These are phyloP conservation scores for Coelopa pilipes DNA, from an alignment of 2,888 invertebrate species.

Conservation along the genomic window DNA sequence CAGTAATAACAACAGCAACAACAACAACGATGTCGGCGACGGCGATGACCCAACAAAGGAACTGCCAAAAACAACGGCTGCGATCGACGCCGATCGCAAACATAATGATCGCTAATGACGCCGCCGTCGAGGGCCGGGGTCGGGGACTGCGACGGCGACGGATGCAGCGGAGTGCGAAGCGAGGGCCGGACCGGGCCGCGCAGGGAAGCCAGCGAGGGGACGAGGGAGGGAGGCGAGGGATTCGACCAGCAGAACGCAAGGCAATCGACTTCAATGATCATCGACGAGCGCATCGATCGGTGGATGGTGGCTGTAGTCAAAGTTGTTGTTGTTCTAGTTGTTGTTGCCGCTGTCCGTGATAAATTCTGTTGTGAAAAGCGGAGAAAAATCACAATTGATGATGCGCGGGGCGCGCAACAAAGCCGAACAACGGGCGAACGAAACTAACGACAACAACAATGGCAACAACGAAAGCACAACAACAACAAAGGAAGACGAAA, in stretches of 20 bases:
- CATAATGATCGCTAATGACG: conserved; percentile 7
- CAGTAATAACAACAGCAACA: not conserved
- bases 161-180: too few relatives aligned
- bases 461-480: not conserved
- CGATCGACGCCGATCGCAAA: conserved; percentile 2
- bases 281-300: not conserved
- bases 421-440: not conserved
- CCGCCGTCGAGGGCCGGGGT: not conserved
- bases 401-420: too few relatives aligned
- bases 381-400: conserved; percentile 19
- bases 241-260: conserved; percentile 24
- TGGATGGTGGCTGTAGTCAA: too few relatives aligned
- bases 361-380: conserved; percentile 23
- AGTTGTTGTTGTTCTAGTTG: too few relatives aligned
- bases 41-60: not conserved
- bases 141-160: too few relatives aligned
- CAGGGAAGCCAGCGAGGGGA: not conserved
- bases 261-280: conserved; percentile 11
- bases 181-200: not conserved
- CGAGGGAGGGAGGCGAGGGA: not conserved
- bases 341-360: not conserved
- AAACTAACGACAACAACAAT: not conserved
- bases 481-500: not conserved
- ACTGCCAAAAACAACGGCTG: not conserved
- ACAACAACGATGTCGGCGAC: not conserved